Conservation (phyloP, 2,113 vertebrate genomes). For the Diadophis punctatus region DNA sequence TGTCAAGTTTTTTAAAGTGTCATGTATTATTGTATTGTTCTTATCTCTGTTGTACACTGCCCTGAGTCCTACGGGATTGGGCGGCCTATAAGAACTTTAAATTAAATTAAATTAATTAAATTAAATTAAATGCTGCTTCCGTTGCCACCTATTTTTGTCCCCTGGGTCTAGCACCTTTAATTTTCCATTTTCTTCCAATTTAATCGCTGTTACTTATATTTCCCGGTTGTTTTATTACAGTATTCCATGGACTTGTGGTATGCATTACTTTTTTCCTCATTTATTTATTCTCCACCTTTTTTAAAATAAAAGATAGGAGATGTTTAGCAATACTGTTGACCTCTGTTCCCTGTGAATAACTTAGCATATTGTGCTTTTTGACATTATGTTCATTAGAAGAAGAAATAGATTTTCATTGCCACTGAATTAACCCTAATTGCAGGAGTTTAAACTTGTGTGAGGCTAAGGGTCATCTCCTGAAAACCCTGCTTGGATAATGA, state of each 20-base stretch:
- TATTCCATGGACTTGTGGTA: neutral
- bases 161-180: too few species aligned
- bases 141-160: too few species aligned
- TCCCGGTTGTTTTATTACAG: neutral
- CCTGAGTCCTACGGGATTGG: too few species aligned
- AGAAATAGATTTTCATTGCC: neutral
- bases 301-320: neutral
- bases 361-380: neutral
- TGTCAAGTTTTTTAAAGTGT: too few species aligned
- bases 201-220: too few species aligned
- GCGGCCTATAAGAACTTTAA: too few species aligned
- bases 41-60: too few species aligned
- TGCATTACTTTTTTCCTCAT: neutral
- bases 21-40: too few species aligned
- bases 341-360: constrained; percentile 3
- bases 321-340: neutral
- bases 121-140: too few species aligned
- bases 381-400: constrained; percentile 9
- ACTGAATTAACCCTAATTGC: constrained; percentile 26
- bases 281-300: neutral
- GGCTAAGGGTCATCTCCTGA: neutral
- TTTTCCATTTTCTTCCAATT: too few species aligned
- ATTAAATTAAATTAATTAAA: too few species aligned
- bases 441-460: constrained; percentile 8
- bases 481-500: constrained; percentile 19